phyloP scores from a whole-genome alignment of 2,113 vertebrate species.

The Pachyramphus minor region DNA sequence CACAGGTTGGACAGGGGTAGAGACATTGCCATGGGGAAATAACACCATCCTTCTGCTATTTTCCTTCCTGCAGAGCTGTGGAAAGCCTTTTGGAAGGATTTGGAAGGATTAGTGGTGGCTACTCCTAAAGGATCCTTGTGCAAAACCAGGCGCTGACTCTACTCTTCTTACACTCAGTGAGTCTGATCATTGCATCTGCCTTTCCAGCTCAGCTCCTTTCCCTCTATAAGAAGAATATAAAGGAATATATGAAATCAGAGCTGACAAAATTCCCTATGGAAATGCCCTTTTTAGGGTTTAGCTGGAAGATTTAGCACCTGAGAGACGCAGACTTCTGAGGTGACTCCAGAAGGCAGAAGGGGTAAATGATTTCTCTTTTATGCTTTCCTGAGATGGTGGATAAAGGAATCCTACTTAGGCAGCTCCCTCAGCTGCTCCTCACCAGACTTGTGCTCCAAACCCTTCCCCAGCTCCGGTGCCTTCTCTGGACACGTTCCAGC shows the following conservation, averaged over 20 bases:
- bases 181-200: background rate
- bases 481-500: accelerated
- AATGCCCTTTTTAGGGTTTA: background rate
- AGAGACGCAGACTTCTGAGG: background rate
- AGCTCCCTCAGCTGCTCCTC: background rate
- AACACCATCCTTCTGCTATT: background rate
- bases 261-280: background rate
- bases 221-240: background rate
- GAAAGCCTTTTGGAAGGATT: background rate
- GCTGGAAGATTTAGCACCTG: background rate
- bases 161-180: background rate
- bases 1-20: background rate
- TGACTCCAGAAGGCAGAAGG: background rate
- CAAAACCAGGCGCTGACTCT: too few species aligned
- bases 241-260: background rate
- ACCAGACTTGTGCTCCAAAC: background rate
- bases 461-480: accelerated
- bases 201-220: background rate
- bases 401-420: background rate
- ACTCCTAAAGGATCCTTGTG: background rate
- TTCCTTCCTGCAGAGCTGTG: background rate
- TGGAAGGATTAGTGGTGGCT: background rate
- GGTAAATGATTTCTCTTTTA: background rate
- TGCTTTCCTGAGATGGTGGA: background rate
- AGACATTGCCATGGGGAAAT: background rate